Base-by-base conservation (phyloP, 1,140 invertebrate genomes). In the Drosophila parvula region DNA sequence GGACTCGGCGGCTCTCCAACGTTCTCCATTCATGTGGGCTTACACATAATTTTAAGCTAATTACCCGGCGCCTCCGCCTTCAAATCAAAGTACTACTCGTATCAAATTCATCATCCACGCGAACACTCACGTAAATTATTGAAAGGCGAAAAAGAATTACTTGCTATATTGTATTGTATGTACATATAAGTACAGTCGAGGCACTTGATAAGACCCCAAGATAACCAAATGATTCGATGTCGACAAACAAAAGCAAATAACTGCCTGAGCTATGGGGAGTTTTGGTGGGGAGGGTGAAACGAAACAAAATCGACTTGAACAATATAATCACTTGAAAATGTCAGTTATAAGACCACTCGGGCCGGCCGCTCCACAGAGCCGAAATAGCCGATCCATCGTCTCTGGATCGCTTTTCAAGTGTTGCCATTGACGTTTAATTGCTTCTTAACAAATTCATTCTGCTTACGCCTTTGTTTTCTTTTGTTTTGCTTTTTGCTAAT, bases 301-400 rank as follows among this genome's bases (percentile, higher is more conserved):
- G 30, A 64, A 47, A 41, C 45, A 40, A 43, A 69, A 65, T 30
- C 47, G 61, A 50, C 28, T 65, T 40, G 38, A 69, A 67, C 65
- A 71, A 50, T 68, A 76, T 47, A 77, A 77, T 77, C 74, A 77
- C 74, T 77, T 77, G 73, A 77, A 59, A 77, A 77, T 77, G 74
- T 67, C 74, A 77, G 74, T 55, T 77, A 76, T 64, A 57, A 75
- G 60, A 75, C 70, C 45, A 51, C 50, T 56, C 41, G 18, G 47
- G 36, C 41, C 16, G 18, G 30, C 58, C 22, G 27, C 43, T 43
- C 16, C 18, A 74, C 43, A 32, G 34, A 74, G 32, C 50, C 40
- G 12, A 68, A 70, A 41, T 40, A 71, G 41, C 44, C 65, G 65
- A 71, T 71, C 68, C 68, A 71, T 71, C 68, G 68, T 59, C 65